Evolutionary conservation across 1,140 invertebrate species (phyloP).

Genomic region (Temnothorax longispinosus): DNA sequence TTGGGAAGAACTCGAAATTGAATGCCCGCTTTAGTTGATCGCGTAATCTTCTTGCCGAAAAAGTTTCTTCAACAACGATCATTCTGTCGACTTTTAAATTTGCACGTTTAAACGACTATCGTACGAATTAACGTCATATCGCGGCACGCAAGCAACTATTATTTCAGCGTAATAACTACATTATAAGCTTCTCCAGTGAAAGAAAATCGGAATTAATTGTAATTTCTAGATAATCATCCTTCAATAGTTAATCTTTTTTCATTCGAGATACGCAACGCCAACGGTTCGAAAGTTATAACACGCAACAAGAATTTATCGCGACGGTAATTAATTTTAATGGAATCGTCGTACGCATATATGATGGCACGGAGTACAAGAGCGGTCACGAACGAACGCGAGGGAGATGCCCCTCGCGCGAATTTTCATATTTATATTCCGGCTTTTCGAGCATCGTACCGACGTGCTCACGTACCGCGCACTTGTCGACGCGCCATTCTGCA

Average conservation of each 20-base stretch:
- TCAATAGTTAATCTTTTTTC: background rate
- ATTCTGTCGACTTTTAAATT: constrained; percentile 21
- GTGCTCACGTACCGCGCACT: constrained; percentile 57
- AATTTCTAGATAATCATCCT: background rate
- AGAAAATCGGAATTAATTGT: background rate
- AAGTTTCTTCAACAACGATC: constrained; percentile 25
- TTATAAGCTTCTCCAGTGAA: background rate
- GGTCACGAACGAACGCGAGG: constrained; percentile 44
- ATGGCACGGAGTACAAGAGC: constrained; percentile 37
- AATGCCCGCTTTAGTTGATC: constrained; percentile 64
- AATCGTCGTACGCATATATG: constrained; percentile 29
- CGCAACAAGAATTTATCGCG: constrained; percentile 20
- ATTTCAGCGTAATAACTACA: background rate
- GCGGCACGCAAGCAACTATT: background rate
- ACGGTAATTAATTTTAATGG: constrained; percentile 58
- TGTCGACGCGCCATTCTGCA: constrained; percentile 71
- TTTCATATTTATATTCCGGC: constrained; percentile 58
- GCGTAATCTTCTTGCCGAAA: constrained; percentile 50
- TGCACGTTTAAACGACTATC: background rate
- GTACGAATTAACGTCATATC: background rate
- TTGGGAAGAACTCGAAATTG: constrained; percentile 60
- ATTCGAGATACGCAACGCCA: background rate
- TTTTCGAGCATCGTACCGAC: constrained; percentile 22
- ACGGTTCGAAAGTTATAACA: background rate
- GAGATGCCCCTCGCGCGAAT: constrained; percentile 43